Evolutionary conservation across 2,888 invertebrate genomes (phyloP).

Genomic region (Balanococcus diminutus): DNA sequence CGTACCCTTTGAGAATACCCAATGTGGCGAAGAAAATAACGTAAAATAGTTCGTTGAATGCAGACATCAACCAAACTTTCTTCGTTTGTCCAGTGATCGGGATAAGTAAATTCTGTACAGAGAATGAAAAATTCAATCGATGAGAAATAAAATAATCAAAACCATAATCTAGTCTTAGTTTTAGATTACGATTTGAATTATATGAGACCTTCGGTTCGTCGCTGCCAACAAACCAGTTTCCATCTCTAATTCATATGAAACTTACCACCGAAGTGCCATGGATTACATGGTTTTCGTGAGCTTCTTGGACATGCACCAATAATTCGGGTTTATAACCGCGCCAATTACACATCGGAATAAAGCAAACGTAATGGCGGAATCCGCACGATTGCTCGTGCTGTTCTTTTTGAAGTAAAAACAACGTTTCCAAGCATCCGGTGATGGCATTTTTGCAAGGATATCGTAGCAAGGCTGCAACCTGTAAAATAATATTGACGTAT

Average conservation of each 20-base stretch:
- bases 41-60: slow-evolving; percentile 45
- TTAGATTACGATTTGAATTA: no score
- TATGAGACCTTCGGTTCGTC: no score
- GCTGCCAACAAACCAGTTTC: no score
- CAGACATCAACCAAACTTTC: slow-evolving; percentile 45
- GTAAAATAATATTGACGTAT: no score
- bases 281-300: slow-evolving; percentile 57
- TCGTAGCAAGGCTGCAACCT: slow-evolving; percentile 66
- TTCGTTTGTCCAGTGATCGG: slow-evolving; percentile 44
- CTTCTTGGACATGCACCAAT: slow-evolving; percentile 58
- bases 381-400: slow-evolving; percentile 65
- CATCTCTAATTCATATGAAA: background rate
- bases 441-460: slow-evolving; percentile 65
- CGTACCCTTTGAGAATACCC: slow-evolving; percentile 40
- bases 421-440: slow-evolving; percentile 63
- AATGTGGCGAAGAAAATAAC: slow-evolving; percentile 45
- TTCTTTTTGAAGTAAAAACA: slow-evolving; percentile 63
- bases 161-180: no score
- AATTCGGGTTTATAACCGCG: slow-evolving; percentile 57
- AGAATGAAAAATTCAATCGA: background rate
- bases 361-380: slow-evolving; percentile 64
- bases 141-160: no score
- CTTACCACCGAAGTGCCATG: slow-evolving; percentile 32
- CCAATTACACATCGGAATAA: slow-evolving; percentile 62
- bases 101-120: slow-evolving; percentile 12